Percentiles rank a stretch among this genome's conserved stretches.
Conservation (phyloP, 2,797 vertebrate genomes). For the Chrosomus eos region DNA sequence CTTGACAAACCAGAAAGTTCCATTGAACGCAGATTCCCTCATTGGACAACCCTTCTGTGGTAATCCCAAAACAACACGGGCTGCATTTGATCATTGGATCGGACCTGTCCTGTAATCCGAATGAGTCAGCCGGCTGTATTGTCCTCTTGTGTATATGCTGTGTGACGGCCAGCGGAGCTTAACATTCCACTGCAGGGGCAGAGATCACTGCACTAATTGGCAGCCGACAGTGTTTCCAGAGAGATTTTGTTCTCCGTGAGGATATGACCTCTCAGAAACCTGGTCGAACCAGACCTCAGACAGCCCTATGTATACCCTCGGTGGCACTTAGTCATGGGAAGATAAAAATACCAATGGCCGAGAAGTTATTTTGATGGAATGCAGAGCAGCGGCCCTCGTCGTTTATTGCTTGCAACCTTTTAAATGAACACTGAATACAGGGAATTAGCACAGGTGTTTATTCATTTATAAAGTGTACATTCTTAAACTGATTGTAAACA, state of each 20-base stretch:
- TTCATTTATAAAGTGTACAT: not conserved
- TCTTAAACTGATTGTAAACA: not conserved
- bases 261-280: constrained; percentile 52
- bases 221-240: constrained; percentile 51
- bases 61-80: constrained; percentile 26
- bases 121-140: constrained; percentile 22
- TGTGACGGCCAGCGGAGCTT: constrained; percentile 54
- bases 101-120: constrained; percentile 10
- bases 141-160: constrained; percentile 48
- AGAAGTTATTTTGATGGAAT: constrained; percentile 25
- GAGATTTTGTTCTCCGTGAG: constrained; percentile 50
- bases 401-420: not conserved
- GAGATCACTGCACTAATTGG: constrained; percentile 66
- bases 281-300: constrained; percentile 45
- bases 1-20: constrained; percentile 16
- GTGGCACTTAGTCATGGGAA: constrained; percentile 30
- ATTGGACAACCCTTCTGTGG: not conserved
- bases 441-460: not conserved
- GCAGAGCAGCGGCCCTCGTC: not conserved
- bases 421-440: not conserved
- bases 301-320: constrained; percentile 22
- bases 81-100: constrained; percentile 40
- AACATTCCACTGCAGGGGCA: constrained; percentile 60
- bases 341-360: constrained; percentile 33
- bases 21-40: constrained; percentile 23